phyloP scores from a whole-genome alignment of 2,113 vertebrate species.

The Corvus hawaiiensis region DNA sequence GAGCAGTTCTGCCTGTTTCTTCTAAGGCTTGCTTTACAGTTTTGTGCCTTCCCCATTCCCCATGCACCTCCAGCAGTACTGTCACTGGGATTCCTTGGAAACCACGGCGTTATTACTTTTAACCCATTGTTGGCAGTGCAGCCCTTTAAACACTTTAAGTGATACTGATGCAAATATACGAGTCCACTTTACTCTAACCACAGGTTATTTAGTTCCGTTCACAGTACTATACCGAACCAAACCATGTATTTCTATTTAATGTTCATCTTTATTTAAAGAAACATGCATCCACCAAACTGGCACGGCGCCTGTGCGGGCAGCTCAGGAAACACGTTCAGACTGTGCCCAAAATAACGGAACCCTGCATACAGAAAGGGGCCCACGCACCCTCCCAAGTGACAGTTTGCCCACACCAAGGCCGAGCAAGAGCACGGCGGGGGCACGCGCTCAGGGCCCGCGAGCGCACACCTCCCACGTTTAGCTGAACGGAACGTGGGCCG shows the following conservation, averaged over 20 bases:
- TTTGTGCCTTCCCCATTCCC: not conserved
- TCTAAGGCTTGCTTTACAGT: not conserved
- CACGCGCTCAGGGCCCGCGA: accelerated
- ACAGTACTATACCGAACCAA: accelerated
- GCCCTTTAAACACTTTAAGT: not conserved
- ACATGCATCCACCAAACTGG: accelerated
- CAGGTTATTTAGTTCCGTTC: accelerated
- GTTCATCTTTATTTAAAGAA: not conserved
- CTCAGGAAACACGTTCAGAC: accelerated
- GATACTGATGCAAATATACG: accelerated
- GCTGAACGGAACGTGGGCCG: not conserved
- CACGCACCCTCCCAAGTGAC: not conserved
- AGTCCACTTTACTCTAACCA: accelerated
- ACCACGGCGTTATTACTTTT: accelerated
- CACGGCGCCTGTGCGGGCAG: accelerated
- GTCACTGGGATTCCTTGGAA: not conserved
- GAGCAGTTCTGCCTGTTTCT: not conserved
- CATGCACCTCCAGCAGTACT: not conserved
- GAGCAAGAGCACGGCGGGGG: accelerated
- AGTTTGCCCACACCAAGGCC: accelerated
- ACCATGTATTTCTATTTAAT: accelerated
- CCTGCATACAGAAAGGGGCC: not conserved
- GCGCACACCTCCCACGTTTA: accelerated
- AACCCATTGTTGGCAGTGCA: accelerated
- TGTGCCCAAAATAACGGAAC: accelerated